Evolutionary conservation across 2,113 vertebrate genomes (phyloP).

Genomic region (Nerophis ophidion): DNA sequence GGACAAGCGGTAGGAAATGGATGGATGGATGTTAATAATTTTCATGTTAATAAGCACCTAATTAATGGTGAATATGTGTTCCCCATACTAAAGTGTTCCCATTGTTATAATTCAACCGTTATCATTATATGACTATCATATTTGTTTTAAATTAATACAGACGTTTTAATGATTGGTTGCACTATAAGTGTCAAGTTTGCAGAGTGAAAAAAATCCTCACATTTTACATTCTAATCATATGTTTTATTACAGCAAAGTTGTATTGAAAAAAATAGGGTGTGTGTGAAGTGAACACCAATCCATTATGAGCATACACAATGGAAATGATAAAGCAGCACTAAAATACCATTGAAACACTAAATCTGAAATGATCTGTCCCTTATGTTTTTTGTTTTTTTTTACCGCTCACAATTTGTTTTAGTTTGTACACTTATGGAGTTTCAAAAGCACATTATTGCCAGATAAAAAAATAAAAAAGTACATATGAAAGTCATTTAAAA

Average conservation of each 20-base stretch:
- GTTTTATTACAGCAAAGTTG: not conserved
- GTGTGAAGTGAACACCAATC: not conserved
- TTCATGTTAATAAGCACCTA: no score
- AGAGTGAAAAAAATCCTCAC: not conserved
- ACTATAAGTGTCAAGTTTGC: not conserved
- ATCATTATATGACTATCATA: not conserved
- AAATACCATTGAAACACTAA: not conserved
- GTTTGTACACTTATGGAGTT: not conserved
- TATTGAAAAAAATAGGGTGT: not conserved
- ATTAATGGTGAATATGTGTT: no score
- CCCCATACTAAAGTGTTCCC: not conserved
- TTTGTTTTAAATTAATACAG: not conserved
- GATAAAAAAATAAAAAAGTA: constrained; percentile 2
- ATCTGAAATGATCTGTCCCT: constrained; percentile 3
- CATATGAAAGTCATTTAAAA: not conserved
- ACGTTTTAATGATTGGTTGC: not conserved
- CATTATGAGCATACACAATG: not conserved
- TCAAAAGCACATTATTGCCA: not conserved
- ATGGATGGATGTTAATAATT: no score
- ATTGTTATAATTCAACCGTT: not conserved
- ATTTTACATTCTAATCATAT: constrained; percentile 1
- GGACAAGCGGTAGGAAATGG: no score
- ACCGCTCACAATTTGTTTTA: not conserved
- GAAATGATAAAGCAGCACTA: not conserved
- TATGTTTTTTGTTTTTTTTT: not conserved